phyloP scores from a whole-genome alignment of 2,113 vertebrate species.

The Spea multiplicata region DNA sequence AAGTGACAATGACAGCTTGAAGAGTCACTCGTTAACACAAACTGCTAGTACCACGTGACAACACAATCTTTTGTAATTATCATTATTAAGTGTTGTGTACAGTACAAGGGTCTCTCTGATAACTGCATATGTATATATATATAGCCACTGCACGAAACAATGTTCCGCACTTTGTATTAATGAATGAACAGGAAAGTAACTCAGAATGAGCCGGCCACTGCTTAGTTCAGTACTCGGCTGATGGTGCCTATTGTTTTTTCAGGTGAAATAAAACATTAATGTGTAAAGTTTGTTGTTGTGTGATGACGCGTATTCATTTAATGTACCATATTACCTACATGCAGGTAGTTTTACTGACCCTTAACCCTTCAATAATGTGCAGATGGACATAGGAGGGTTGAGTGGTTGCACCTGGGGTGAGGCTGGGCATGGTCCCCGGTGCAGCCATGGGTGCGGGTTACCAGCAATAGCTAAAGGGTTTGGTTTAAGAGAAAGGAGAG shows the following conservation, averaged over 20 bases:
- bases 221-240: constrained; percentile 14
- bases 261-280: constrained; percentile 28
- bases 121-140: constrained; percentile 9
- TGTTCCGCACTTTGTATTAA: constrained; percentile 23
- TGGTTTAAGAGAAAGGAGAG: too few relatives aligned
- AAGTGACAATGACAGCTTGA: not conserved
- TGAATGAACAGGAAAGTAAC: constrained; percentile 5
- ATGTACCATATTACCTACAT: too few relatives aligned
- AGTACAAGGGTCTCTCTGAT: constrained; percentile 20
- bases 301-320: not conserved
- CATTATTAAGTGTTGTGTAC: not conserved
- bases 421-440: too few relatives aligned
- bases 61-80: not conserved
- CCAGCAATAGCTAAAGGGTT: too few relatives aligned
- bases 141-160: constrained; percentile 34
- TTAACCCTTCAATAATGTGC: too few relatives aligned
- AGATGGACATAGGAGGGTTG: too few relatives aligned
- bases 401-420: too few relatives aligned
- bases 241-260: constrained; percentile 35
- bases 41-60: constrained; percentile 1
- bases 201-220: not conserved
- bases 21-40: not conserved
- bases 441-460: too few relatives aligned
- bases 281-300: not conserved
- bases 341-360: too few relatives aligned